These are phyloP conservation scores for Pseudochaenichthys georgianus DNA, from an alignment of 2,797 vertebrate genomes.

Conservation along the genomic window DNA sequence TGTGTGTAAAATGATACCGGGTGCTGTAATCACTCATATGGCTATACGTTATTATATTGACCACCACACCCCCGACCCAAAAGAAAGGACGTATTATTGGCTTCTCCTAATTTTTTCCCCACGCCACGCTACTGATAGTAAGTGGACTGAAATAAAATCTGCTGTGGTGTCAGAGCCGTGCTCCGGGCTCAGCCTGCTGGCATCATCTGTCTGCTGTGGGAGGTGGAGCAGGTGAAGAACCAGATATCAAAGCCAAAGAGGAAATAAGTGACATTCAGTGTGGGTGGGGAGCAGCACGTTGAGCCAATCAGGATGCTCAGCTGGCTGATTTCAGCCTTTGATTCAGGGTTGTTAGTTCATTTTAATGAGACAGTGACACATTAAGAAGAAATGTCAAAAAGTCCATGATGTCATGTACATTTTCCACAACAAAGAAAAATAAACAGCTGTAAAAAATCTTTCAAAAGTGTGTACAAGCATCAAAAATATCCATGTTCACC, in stretches of 20 bases:
- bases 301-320: constrained; percentile 6
- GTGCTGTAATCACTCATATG: too few relatives aligned
- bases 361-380: constrained; percentile 1
- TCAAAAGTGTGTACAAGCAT: too few relatives aligned
- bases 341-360: background rate
- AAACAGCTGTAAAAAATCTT: too few relatives aligned
- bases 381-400: background rate
- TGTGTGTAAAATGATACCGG: too few relatives aligned
- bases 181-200: background rate
- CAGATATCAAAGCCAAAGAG: constrained; percentile 7
- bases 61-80: too few relatives aligned
- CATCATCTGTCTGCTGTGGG: constrained; percentile 3
- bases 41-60: too few relatives aligned
- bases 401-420: background rate
- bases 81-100: too few relatives aligned
- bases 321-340: constrained; percentile 6
- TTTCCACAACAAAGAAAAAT: too few relatives aligned
- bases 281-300: background rate
- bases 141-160: background rate
- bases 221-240: constrained; percentile 24
- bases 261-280: background rate
- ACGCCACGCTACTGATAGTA: too few relatives aligned
- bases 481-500: too few relatives aligned
- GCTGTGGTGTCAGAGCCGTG: background rate
- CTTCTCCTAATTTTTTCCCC: too few relatives aligned